Evolutionary conservation across 2,888 invertebrate genomes (phyloP).

Genomic region (Drosophila borealis): DNA sequence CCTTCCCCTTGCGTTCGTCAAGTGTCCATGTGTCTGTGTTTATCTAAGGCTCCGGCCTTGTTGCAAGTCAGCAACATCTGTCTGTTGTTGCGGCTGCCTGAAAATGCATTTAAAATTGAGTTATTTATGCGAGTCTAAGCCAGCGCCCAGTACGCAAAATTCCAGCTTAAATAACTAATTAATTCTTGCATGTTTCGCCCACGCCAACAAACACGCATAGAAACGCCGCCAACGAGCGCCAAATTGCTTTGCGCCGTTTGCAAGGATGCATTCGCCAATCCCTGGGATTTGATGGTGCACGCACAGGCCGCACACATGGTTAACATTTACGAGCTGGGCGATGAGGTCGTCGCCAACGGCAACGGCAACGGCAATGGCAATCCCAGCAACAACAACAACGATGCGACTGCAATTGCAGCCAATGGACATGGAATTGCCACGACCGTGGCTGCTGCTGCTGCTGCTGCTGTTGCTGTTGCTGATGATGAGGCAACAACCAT

Average conservation of each 20-base stretch:
- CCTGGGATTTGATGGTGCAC: conserved; percentile 90
- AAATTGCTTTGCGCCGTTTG: conserved; percentile 88
- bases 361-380: conserved; percentile 43
- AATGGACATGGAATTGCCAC: conserved; percentile 52
- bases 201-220: conserved; percentile 55
- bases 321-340: conserved; percentile 89
- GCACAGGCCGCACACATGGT: conserved; percentile 89
- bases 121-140: conserved; percentile 74
- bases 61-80: conserved; percentile 75
- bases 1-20: conserved; percentile 1
- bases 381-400: conserved; percentile 42
- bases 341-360: conserved; percentile 72
- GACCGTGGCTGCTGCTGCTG: conserved; percentile 11
- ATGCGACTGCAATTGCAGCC: conserved; percentile 54
- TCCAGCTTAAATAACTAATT: conserved; percentile 80
- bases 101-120: conserved; percentile 78
- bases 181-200: conserved; percentile 70
- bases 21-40: conserved; percentile 43
- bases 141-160: conserved; percentile 51
- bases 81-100: conserved; percentile 48
- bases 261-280: conserved; percentile 88
- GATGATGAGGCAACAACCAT: conserved; percentile 59
- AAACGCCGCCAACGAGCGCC: conserved; percentile 83
- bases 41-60: conserved; percentile 53
- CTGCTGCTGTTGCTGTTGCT: conserved; percentile 27